These are phyloP conservation scores for Actinostola sp. DNA, from an alignment of 92 coral and sea anemone species.

Conservation along the genomic window DNA sequence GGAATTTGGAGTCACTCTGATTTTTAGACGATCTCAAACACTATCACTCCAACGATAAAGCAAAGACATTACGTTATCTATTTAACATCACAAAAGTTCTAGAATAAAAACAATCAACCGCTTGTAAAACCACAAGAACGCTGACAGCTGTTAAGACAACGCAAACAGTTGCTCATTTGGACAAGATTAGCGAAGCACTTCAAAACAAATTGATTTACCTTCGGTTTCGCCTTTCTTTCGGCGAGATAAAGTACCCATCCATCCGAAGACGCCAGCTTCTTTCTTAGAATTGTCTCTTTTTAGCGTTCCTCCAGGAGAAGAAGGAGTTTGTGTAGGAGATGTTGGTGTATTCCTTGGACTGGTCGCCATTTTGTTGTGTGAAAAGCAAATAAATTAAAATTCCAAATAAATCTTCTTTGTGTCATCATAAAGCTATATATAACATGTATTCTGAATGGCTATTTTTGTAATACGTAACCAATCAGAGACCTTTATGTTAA, in stretches of 20 bases:
- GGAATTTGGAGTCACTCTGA: conserved; percentile 1
- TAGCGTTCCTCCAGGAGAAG: conserved; percentile 88
- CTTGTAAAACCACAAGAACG: conserved; percentile 6
- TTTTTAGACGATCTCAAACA: background rate
- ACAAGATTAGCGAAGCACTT: background rate
- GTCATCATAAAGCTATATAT: background rate
- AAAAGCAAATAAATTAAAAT: background rate
- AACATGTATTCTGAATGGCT: background rate
- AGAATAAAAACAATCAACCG: background rate
- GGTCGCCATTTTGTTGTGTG: conserved; percentile 64
- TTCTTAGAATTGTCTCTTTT: conserved; percentile 81
- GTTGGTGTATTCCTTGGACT: conserved; percentile 48
- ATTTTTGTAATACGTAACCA: background rate
- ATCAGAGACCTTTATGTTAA: background rate
- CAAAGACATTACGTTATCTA: background rate
- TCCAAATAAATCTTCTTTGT: background rate
- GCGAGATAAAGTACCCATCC: conserved; percentile 98
- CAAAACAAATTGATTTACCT: conserved; percentile 25
- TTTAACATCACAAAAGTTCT: background rate
- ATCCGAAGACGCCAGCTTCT: conserved; percentile 82
- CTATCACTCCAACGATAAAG: background rate
- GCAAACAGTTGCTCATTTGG: conserved; percentile 2
- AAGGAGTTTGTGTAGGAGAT: conserved; percentile 51
- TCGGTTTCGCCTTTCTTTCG: conserved; percentile 67
- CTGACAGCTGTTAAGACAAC: conserved; percentile 24